Evolutionary conservation across 1,140 invertebrate species (phyloP).

Genomic region (Ericerus pela): DNA sequence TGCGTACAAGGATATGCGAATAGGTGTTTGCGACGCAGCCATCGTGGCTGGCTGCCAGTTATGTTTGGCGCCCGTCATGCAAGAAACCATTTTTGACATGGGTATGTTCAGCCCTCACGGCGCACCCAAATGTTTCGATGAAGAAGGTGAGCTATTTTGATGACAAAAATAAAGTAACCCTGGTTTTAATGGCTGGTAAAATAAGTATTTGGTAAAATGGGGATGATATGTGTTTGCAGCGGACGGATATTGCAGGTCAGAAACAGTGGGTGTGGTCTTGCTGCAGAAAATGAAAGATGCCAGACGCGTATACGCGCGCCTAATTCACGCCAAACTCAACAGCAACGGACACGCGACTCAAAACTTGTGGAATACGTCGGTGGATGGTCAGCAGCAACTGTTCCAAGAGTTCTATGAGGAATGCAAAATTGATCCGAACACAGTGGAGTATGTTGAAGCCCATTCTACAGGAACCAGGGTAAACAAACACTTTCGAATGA

Average conservation of each 20-base stretch:
- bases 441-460: constrained; percentile 71
- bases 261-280: constrained; percentile 58
- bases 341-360: constrained; percentile 78
- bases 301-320: constrained; percentile 53
- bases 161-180: neutral
- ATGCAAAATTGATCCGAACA: constrained; percentile 51
- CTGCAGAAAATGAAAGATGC: constrained; percentile 68
- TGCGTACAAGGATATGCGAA: constrained; percentile 57
- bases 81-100: constrained; percentile 55
- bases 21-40: constrained; percentile 67
- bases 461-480: constrained; percentile 59
- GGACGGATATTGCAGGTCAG: constrained; percentile 58
- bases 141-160: constrained; percentile 35
- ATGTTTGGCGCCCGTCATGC: constrained; percentile 68
- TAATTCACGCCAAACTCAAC: constrained; percentile 57
- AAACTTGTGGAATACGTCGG: constrained; percentile 83
- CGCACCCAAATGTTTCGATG: constrained; percentile 78
- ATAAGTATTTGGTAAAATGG: neutral
- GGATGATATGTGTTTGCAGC: constrained; percentile 33
- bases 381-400: constrained; percentile 59
- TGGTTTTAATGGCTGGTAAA: neutral
- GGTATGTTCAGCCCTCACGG: constrained; percentile 77
- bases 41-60: constrained; percentile 74
- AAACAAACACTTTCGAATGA: neutral
- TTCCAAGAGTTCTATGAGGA: constrained; percentile 77